Percentiles rank a stretch among this genome's conserved stretches.
Conservation (phyloP, 2,113 vertebrate genomes). For the Benitochromis conjunctus region DNA sequence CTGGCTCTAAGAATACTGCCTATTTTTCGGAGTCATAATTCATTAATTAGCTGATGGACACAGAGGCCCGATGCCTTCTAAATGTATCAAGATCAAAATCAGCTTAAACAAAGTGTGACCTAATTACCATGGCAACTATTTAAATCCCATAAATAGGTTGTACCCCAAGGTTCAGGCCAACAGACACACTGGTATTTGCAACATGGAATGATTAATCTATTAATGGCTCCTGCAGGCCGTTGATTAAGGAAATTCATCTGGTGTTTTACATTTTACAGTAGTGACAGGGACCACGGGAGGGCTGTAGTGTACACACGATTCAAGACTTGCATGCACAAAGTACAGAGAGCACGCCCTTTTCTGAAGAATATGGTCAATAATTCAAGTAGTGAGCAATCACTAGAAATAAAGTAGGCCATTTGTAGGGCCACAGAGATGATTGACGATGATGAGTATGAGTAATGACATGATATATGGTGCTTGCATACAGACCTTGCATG, state of each 20-base stretch:
- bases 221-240: conserved; percentile 57
- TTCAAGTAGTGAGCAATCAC: neutral
- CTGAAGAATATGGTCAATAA: conserved; percentile 19
- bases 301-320: neutral
- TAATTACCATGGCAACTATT: conserved; percentile 63
- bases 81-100: conserved; percentile 67
- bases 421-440: neutral
- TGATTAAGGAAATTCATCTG: conserved; percentile 44
- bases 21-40: conserved; percentile 66
- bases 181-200: conserved; percentile 30
- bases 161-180: conserved; percentile 35
- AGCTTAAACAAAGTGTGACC: conserved; percentile 55
- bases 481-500: neutral
- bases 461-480: neutral
- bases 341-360: neutral
- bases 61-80: conserved; percentile 47
- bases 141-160: conserved; percentile 58
- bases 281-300: conserved; percentile 2
- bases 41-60: conserved; percentile 70
- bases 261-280: conserved; percentile 28
- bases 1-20: conserved; percentile 34
- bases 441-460: neutral
- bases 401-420: neutral
- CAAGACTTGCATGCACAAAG: neutral
- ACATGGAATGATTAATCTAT: conserved; percentile 54